Evolutionary conservation across 1,140 invertebrate genomes (phyloP).

Genomic region (Pinna nobilis): DNA sequence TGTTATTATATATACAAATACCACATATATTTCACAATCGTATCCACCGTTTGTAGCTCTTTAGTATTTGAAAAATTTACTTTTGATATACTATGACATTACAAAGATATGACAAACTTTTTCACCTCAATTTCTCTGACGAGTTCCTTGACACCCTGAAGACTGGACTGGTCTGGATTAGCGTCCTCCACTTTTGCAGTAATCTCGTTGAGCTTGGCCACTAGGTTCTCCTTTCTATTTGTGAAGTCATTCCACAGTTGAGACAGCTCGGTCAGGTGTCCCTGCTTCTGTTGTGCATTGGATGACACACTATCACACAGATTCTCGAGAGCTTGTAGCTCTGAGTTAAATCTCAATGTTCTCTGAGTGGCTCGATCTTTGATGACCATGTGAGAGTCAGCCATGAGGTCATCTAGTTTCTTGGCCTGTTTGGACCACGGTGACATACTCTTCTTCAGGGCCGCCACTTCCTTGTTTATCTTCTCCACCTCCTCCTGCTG

Average conservation of each 20-base stretch:
- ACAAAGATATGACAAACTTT: background rate
- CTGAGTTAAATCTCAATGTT: constrained; percentile 66
- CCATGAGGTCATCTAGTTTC: constrained; percentile 66
- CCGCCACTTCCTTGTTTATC: constrained; percentile 63
- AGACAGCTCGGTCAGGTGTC: constrained; percentile 62
- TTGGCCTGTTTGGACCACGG: constrained; percentile 61
- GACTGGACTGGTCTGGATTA: constrained; percentile 52
- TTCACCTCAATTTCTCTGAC: constrained; percentile 66
- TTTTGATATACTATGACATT: too few species aligned
- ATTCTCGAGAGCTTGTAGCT: constrained; percentile 60
- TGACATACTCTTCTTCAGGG: constrained; percentile 55
- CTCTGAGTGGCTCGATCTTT: constrained; percentile 68
- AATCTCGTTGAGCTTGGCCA: constrained; percentile 53
- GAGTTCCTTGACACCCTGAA: constrained; percentile 63
- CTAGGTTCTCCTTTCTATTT: constrained; percentile 55
- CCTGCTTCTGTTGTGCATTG: constrained; percentile 60
- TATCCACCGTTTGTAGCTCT: too few species aligned
- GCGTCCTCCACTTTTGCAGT: constrained; percentile 49
- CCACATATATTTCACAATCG: too few species aligned
- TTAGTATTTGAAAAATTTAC: too few species aligned
- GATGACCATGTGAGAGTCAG: constrained; percentile 61
- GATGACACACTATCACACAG: constrained; percentile 57
- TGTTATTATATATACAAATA: too few species aligned
- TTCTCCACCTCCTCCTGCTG: constrained; percentile 67
- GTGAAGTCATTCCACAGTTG: constrained; percentile 62